Evolutionary conservation across 2,113 vertebrate genomes (phyloP).

Genomic region (Lota lota): DNA sequence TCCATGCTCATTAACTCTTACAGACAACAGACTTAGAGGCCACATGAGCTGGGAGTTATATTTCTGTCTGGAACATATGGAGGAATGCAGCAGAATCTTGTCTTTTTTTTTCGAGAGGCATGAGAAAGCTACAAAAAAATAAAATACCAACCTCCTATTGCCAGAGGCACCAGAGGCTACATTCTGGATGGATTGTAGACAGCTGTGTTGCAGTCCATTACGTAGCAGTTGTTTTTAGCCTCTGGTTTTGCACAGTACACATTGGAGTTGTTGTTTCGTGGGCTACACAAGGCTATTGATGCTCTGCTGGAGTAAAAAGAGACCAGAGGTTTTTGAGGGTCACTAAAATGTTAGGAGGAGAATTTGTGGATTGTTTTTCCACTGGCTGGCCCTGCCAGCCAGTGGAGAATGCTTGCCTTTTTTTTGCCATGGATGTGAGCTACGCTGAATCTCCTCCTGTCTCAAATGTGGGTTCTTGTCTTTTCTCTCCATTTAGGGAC

Average conservation of each 20-base stretch:
- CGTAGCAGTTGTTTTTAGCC: slow-evolving; percentile 28
- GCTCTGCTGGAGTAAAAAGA: slow-evolving; percentile 49
- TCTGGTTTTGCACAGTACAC: slow-evolving; percentile 31
- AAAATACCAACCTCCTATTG: not conserved
- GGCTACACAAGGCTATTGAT: slow-evolving; percentile 27
- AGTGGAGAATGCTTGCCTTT: not conserved
- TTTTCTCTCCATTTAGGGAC: slow-evolving; percentile 58
- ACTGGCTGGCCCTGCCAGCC: slow-evolving; percentile 34
- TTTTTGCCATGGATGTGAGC: slow-evolving; percentile 2
- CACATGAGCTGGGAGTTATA: not conserved
- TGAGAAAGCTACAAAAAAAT: not conserved
- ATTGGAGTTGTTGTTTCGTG: slow-evolving; percentile 41
- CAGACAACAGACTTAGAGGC: not conserved
- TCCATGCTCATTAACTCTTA: slow-evolving; percentile 7
- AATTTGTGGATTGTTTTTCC: slow-evolving; percentile 41
- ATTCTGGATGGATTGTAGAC: slow-evolving; percentile 12
- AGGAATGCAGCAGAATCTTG: not conserved
- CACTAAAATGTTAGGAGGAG: slow-evolving; percentile 43
- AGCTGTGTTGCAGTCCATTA: slow-evolving; percentile 20
- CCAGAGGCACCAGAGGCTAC: slow-evolving; percentile 2
- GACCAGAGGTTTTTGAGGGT: slow-evolving; percentile 34
- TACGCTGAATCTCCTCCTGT: slow-evolving; percentile 1
- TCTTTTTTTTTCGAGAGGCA: not conserved
- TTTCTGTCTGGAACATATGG: not conserved
- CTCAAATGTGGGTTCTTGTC: not conserved